Percentiles rank a stretch among this genome's conserved stretches.
These are phyloP conservation scores for Taenioides sp. DNA, from an alignment of 2,797 vertebrate genomes.

Conservation along the genomic window DNA sequence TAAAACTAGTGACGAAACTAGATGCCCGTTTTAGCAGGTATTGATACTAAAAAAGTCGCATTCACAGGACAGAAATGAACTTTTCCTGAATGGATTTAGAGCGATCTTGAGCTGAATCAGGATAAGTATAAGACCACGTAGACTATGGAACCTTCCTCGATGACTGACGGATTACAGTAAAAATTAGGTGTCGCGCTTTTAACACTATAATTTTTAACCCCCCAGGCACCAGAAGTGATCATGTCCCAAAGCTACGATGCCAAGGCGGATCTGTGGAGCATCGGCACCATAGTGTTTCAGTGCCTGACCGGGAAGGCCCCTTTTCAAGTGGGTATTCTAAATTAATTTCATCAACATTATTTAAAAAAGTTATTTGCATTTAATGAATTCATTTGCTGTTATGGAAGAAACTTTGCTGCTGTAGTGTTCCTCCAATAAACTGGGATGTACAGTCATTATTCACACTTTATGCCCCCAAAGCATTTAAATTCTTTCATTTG, in stretches of 20 bases:
- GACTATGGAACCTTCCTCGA: too few species aligned
- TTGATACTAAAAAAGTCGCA: too few species aligned
- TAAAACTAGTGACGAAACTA: too few species aligned
- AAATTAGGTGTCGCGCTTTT: too few species aligned
- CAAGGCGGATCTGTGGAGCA: constrained; percentile 98
- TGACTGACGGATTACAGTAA: too few species aligned
- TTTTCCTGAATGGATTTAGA: too few species aligned
- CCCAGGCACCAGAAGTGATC: constrained; percentile 95
- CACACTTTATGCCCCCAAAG: constrained; percentile 4
- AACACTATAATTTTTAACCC: neutral
- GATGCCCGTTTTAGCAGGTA: too few species aligned
- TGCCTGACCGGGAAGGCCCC: constrained; percentile 97
- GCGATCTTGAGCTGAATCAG: too few species aligned
- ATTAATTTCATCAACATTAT: neutral
- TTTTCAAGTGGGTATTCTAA: constrained; percentile 84
- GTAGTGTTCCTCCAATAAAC: neutral
- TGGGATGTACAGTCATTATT: constrained; percentile 9
- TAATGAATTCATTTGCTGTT: neutral
- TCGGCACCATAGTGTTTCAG: constrained; percentile 97
- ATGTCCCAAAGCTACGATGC: constrained; percentile 98
- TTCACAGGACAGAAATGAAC: too few species aligned
- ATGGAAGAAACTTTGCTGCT: neutral
- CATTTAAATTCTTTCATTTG: constrained; percentile 5
- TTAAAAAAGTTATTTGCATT: neutral
- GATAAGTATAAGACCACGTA: too few species aligned